phyloP scores from a whole-genome alignment of 2,888 invertebrate genomes.

The Calliphora vomitoria region DNA sequence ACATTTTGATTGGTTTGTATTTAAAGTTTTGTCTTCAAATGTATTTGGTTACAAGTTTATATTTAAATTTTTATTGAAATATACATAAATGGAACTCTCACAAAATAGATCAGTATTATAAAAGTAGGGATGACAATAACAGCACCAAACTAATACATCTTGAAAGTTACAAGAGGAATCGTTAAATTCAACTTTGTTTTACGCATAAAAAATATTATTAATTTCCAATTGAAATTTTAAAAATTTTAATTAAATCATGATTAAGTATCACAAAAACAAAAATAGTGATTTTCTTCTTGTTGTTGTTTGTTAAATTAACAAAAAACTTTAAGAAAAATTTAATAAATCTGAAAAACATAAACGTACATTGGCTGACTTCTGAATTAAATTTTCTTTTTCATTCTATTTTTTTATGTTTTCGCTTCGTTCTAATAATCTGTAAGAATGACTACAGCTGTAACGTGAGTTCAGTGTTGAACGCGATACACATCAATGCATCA shows the following conservation, averaged over 20 bases:
- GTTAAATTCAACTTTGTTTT: no score
- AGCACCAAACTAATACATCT: no score
- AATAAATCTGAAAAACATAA: slow-evolving; percentile 6
- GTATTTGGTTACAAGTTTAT: slow-evolving; percentile 27
- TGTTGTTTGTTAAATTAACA: background rate
- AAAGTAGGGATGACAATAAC: no score
- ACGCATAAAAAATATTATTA: no score
- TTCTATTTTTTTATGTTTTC: background rate
- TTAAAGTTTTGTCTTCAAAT: background rate
- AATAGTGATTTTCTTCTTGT: background rate
- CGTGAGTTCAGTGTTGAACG: slow-evolving; percentile 26
- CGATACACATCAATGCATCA: slow-evolving; percentile 49
- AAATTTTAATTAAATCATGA: no score
- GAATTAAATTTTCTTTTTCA: background rate
- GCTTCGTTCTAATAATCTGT: slow-evolving; percentile 50
- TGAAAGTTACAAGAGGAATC: no score
- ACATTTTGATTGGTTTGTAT: slow-evolving; percentile 37
- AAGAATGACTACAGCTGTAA: slow-evolving; percentile 26
- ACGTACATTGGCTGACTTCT: background rate
- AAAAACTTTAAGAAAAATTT: background rate
- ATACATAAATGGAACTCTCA: background rate
- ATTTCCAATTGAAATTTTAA: no score
- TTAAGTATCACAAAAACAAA: no score
- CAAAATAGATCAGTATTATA: no score
- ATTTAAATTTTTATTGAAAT: slow-evolving; percentile 26